Evolutionary conservation across 2,113 vertebrate genomes (phyloP).

Genomic region (Paracyprichromis sp.): DNA sequence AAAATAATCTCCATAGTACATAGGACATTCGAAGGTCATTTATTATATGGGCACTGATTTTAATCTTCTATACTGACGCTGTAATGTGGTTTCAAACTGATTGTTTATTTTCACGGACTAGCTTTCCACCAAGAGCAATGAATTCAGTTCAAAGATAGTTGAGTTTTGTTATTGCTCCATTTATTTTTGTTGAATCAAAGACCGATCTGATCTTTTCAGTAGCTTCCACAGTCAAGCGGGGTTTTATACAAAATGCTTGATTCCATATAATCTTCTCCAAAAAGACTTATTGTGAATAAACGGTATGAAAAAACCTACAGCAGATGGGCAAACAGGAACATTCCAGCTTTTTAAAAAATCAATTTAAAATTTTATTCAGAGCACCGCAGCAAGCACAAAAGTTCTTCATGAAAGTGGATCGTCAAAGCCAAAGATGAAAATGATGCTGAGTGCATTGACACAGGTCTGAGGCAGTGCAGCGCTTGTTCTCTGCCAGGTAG

Average conservation of each 20-base stretch:
- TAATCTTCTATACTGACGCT: background rate
- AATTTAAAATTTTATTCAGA: background rate
- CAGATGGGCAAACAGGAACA: background rate
- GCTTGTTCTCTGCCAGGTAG: slow-evolving; percentile 13
- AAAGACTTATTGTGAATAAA: background rate
- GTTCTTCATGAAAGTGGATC: background rate
- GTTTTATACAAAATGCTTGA: background rate
- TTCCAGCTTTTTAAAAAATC: background rate
- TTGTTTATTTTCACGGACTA: background rate
- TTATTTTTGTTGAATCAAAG: background rate
- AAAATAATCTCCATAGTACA: background rate
- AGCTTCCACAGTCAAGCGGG: background rate
- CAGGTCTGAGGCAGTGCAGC: background rate
- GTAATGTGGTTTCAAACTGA: background rate
- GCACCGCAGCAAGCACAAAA: background rate
- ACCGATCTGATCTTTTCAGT: background rate
- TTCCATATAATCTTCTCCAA: background rate
- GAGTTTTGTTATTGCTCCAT: background rate
- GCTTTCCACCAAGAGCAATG: background rate
- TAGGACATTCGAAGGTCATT: background rate
- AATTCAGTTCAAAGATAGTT: background rate
- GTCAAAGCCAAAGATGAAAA: slow-evolving; percentile 12
- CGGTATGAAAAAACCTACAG: background rate
- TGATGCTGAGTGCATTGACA: background rate
- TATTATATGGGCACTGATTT: background rate